These are phyloP conservation scores for Aythya fuligula DNA, from an alignment of 2,797 vertebrate genomes.

Conservation along the genomic window DNA sequence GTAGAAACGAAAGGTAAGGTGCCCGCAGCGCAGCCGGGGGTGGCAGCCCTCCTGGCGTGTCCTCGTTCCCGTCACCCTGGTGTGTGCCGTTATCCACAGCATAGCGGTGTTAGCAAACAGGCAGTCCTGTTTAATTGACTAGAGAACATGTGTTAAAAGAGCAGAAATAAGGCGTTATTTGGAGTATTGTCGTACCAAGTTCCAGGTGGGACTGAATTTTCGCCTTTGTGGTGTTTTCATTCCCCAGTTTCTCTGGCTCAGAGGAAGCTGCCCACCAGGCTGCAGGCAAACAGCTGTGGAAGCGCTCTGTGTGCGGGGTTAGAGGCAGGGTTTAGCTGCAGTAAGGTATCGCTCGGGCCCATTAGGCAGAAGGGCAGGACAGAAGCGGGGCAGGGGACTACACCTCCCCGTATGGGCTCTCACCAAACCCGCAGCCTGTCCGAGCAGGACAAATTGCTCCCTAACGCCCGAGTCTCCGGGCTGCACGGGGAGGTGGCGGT, in stretches of 20 bases:
- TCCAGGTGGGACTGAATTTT: background rate
- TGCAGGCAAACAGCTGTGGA: background rate
- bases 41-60: rapidly evolving
- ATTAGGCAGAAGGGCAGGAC: background rate
- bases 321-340: background rate
- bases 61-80: background rate
- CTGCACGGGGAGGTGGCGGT: background rate
- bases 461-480: background rate
- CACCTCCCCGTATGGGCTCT: background rate
- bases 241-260: background rate
- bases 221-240: background rate
- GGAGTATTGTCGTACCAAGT: rapidly evolving
- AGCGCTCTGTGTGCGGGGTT: background rate
- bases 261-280: background rate
- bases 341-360: background rate
- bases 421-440: rapidly evolving
- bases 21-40: rapidly evolving
- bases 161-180: rapidly evolving
- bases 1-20: conserved; percentile 91
- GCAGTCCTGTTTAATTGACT: background rate
- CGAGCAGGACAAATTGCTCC: too few relatives aligned
- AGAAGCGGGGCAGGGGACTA: background rate
- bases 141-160: rapidly evolving
- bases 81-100: rapidly evolving
- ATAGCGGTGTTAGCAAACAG: background rate